Conservation (phyloP, 2,888 invertebrate genomes). For the Aporophyla nigra region DNA sequence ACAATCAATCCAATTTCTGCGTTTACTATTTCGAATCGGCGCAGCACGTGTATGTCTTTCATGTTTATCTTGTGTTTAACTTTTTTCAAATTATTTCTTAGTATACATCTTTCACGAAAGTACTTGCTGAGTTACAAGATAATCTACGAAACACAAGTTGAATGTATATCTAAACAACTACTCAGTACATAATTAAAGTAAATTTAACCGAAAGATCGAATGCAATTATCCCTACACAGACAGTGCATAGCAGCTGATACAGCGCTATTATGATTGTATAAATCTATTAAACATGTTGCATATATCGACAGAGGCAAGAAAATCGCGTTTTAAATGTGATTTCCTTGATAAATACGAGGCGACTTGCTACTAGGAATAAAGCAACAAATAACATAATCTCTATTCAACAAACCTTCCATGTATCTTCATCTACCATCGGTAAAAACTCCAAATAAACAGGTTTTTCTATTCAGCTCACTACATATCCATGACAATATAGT, state of each 20-base stretch:
- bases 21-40: background rate
- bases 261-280: too few species aligned
- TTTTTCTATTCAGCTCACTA: conserved; percentile 12
- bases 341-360: background rate
- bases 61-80: too few species aligned
- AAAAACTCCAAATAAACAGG: conserved; percentile 9
- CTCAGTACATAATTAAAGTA: too few species aligned
- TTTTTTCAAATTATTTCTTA: background rate
- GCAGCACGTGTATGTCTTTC: background rate
- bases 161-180: too few species aligned
- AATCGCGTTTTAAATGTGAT: too few species aligned
- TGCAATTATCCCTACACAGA: too few species aligned
- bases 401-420: background rate
- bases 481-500: conserved; percentile 15
- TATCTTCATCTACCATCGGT: too few species aligned
- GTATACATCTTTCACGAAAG: background rate
- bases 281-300: background rate
- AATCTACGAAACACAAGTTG: background rate
- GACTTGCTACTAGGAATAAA: background rate
- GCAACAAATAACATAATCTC: background rate
- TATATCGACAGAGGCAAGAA: background rate
- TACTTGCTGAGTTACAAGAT: background rate
- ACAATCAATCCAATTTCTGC: too few species aligned
- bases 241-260: too few species aligned
- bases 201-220: too few species aligned